phyloP scores from a whole-genome alignment of 2,113 vertebrate species.

The Himantopus leucocephalus region DNA sequence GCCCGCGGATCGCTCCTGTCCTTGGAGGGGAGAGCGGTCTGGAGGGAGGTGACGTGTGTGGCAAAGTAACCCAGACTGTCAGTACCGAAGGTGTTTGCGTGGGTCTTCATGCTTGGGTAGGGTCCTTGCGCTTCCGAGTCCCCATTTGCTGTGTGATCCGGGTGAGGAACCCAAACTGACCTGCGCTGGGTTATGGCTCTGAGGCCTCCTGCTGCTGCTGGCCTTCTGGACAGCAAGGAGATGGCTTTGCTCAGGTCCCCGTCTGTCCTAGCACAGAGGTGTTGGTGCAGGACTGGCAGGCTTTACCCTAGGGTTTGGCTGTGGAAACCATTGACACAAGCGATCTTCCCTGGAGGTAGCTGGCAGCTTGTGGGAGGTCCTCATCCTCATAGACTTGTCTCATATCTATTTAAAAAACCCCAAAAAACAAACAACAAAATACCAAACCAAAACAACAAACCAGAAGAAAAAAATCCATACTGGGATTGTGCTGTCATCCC shows the following conservation, averaged over 20 bases:
- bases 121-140: too few relatives aligned
- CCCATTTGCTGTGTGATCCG: accelerated
- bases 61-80: not conserved
- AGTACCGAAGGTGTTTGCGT: accelerated
- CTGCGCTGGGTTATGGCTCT: accelerated
- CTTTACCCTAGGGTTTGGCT: not conserved
- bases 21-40: too few relatives aligned
- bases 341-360: not conserved
- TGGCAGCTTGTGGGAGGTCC: not conserved
- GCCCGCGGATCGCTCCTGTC: not conserved
- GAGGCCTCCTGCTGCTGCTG: not conserved
- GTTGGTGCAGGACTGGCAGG: not conserved
- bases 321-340: not conserved
- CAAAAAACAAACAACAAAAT: too few relatives aligned
- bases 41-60: accelerated
- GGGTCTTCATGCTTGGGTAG: accelerated
- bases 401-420: too few relatives aligned
- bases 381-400: not conserved
- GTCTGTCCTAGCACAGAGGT: not conserved
- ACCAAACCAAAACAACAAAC: not conserved
- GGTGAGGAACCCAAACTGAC: not conserved
- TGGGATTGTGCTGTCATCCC: not conserved
- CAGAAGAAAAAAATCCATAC: not conserved
- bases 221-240: not conserved
- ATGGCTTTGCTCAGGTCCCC: not conserved